Conservation (phyloP, 2,888 invertebrate species). For the Lottia gigantea region DNA sequence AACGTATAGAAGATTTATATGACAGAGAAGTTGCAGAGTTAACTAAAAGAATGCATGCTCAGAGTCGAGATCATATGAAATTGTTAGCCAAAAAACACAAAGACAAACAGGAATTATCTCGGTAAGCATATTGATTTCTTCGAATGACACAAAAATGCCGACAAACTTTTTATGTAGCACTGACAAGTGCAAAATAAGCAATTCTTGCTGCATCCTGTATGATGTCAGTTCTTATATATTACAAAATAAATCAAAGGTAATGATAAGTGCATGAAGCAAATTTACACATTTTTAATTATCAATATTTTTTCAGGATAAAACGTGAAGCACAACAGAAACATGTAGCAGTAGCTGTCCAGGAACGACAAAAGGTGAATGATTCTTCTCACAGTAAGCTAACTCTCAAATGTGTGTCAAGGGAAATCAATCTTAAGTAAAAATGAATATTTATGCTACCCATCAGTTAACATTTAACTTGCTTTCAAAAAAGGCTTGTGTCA, state of each 20-base stretch:
- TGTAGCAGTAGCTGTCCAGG: slow-evolving; percentile 89
- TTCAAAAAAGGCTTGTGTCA: no score
- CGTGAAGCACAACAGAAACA: slow-evolving; percentile 84
- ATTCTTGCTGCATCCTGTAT: no score
- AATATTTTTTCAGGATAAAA: slow-evolving; percentile 75
- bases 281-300: no score
- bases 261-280: neutral
- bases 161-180: neutral
- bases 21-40: slow-evolving; percentile 67
- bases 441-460: no score
- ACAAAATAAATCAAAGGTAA: slow-evolving; percentile 16
- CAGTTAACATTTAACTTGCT: no score
- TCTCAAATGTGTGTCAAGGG: no score
- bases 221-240: neutral
- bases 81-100: slow-evolving; percentile 86
- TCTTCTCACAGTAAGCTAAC: no score
- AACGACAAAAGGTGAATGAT: slow-evolving; percentile 74
- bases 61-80: slow-evolving; percentile 88
- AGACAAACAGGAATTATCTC: slow-evolving; percentile 87
- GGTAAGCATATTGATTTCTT: slow-evolving; percentile 46
- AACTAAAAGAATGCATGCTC: slow-evolving; percentile 83
- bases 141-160: neutral
- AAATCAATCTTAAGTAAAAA: no score
- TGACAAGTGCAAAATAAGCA: neutral
- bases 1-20: slow-evolving; percentile 70